Base-by-base conservation (phyloP, 1,140 invertebrate species). In the Ceratosolen fusciceps region DNA sequence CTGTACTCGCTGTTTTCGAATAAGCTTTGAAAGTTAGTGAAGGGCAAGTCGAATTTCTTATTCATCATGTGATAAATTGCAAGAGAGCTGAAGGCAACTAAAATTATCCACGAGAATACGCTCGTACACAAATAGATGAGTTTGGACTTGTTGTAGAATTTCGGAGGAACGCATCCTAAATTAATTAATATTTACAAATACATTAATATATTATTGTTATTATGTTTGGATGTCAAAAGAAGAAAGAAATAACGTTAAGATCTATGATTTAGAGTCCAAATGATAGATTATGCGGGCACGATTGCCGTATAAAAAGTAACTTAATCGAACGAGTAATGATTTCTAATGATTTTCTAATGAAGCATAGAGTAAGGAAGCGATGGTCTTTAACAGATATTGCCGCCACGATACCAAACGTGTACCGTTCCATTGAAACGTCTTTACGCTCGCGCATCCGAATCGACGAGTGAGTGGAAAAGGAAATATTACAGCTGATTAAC, bases 11-110 rank as follows among this genome's bases (percentile, higher is more conserved):
- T 86, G 16, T 80, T 84, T 16, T 80, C 78, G 10, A 86, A 24
- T 34, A 87, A 62, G n/a, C 73, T 73, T 0, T 80, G 29, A 14
- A 87, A 4, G 75, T 82, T 73, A 0, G 49, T 39, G 60, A 87
- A 87, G 0, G 86, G 83, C 14, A 75, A 52, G 9, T 34, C 58
- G 2, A 82, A 26, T 14, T 76, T 43, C 68, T 74, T 81, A 54
- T 83, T 77, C 14, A 76, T 79, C 85, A 86, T 85, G 12, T 77
- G 81, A 62, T 76, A 81, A 71, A 86, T 83, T 2, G 84, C 79
- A 58, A 84, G 47, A 0, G 85, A 83, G 52, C 62, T 85, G 37
- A 84, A 86, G 21, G 81, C 74, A 65, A 82, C 79, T 3, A 86
- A n/a, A 26, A 84, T 65, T 5, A 85, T 14, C 83, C 82, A 86